Evolutionary conservation across 2,888 invertebrate genomes (phyloP), one percentile per base, ranked within the genome.

Genomic region (Chrysomela aeneicollis): DNA sequence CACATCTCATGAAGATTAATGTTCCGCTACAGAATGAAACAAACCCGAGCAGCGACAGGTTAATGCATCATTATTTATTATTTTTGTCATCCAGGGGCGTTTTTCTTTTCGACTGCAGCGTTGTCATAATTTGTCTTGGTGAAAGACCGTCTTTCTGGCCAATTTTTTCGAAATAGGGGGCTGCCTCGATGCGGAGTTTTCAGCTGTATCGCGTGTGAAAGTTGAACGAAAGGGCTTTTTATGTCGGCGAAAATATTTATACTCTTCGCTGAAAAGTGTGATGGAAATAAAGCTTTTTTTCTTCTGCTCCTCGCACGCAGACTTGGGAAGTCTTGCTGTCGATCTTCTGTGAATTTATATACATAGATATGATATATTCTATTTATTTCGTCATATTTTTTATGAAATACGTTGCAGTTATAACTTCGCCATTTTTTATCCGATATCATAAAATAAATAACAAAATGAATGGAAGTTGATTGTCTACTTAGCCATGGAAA

Each of bases 51-150:
- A 70, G 67, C 72, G 77, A 74, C 77, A 77, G 74, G 76, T 75
- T 76, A 76, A 77, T 76, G 74, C 76, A 69, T 75, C 75, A 76
- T 77, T 77, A 77, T 76, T 76, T 77, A 77, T 76, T 74, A 76
- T 76, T 74, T 76, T 75, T 68, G 71, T 73, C 70, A 63, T 69
- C 62, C 68, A 61, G 59, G 55, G 59, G 42, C 61, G 66, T 68
- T 67, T 66, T 68, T 61, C 64, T 67, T 64, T 59, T 53, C 18
- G 42, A 42, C 42, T 50, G 12, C 57, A 9, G 26, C 57, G 22
- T 46, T 57, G 61, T 66, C 62, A 66, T 66, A 66, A 66, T 66
- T 66, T 66, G 65, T 66, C 62, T 62, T 26, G 19, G 58, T 49
- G 59, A 65, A 63, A 52, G 61, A 59, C 49, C 49, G 62, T 61